Percentiles rank a stretch among this genome's conserved stretches.
phyloP scores from a whole-genome alignment of 2,797 vertebrate genomes.

The Peromyscus aztecus region DNA sequence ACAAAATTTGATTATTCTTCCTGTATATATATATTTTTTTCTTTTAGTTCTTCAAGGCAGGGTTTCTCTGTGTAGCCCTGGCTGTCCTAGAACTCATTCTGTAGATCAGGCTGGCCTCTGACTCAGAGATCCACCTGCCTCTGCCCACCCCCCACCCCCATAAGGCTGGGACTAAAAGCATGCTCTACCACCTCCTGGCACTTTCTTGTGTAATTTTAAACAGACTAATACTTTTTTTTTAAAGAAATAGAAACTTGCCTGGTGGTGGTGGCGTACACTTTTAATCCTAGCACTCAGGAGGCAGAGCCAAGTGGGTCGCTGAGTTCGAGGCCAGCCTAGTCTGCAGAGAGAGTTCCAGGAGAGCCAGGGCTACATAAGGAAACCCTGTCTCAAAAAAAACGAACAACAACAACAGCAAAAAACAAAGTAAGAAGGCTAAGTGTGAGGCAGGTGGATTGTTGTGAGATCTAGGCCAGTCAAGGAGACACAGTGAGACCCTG shows the following conservation, averaged over 20 bases:
- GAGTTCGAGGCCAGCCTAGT: not conserved
- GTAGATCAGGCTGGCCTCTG: not conserved
- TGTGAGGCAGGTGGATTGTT: not conserved
- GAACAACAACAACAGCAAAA: too few relatives aligned
- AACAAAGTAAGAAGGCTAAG: not conserved
- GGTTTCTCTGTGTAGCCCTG: not conserved
- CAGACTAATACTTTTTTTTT: not conserved
- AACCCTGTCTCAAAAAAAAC: not conserved
- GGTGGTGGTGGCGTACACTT: not conserved
- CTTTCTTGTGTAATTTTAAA: not conserved
- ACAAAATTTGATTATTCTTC: constrained; percentile 49
- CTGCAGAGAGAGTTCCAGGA: not conserved
- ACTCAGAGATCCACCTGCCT: not conserved
- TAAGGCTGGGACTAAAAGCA: not conserved
- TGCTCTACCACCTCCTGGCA: not conserved
- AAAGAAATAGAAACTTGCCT: constrained; percentile 30
- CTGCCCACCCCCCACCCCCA: too few relatives aligned
- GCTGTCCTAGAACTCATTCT: not conserved
- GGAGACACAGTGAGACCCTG: not conserved
- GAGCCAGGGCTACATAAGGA: not conserved
- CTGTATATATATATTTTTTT: not conserved
- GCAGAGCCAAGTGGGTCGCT: not conserved
- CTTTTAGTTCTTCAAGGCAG: not conserved
- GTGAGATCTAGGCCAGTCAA: not conserved
- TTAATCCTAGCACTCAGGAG: not conserved